Conservation (phyloP, 35 echinoderm and acorn worm species). For the Chiridota heheva region DNA sequence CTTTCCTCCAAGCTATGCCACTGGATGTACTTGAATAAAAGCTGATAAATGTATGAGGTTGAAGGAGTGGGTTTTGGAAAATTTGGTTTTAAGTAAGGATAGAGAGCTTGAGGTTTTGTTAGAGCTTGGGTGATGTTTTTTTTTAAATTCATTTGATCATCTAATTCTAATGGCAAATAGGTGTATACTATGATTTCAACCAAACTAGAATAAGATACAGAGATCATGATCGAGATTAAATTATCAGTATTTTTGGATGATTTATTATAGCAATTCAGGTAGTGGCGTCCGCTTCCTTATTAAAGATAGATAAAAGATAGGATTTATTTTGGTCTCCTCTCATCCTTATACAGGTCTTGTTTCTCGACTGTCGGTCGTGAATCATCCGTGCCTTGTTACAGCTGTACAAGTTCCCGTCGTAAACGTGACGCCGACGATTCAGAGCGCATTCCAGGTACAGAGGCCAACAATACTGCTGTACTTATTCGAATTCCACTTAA, state of each 20-base stretch:
- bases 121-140: too few species aligned
- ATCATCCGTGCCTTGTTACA: constrained; percentile 52
- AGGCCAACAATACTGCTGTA: constrained; percentile 50
- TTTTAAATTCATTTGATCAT: background rate
- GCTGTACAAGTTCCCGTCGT: constrained; percentile 12
- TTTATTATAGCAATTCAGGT: background rate
- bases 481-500: constrained; percentile 52
- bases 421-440: constrained; percentile 11
- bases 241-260: background rate
- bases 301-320: background rate
- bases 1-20: too few species aligned
- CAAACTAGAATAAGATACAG: background rate
- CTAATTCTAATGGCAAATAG: background rate
- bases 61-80: too few species aligned
- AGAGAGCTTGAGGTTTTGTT: too few species aligned
- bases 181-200: background rate
- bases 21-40: too few species aligned
- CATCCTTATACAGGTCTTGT: background rate
- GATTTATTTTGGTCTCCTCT: background rate
- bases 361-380: constrained; percentile 14
- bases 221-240: background rate
- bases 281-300: background rate
- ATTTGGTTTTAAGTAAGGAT: too few species aligned
- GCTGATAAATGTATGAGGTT: too few species aligned
- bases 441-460: background rate